These are phyloP conservation scores for Aphrophora alni DNA, from an alignment of 2,888 invertebrate species.

Conservation along the genomic window DNA sequence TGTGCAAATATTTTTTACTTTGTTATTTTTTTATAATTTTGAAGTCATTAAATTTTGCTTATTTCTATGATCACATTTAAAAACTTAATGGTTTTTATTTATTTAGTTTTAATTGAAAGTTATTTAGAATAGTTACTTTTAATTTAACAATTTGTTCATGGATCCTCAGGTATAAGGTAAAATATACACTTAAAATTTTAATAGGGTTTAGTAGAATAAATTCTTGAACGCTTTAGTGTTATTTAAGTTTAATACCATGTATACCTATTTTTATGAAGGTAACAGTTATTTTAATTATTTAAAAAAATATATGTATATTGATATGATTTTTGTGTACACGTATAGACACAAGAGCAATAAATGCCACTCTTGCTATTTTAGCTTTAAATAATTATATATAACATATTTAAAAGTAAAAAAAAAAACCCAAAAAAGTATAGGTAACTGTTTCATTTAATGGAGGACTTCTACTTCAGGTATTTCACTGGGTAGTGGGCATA, in stretches of 20 bases:
- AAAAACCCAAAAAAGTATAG: no score
- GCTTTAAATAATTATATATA: no score
- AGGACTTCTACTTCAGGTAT: no score
- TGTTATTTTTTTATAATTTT: slow-evolving; percentile 4
- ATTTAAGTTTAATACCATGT: background rate
- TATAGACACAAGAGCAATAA: background rate
- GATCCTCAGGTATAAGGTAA: slow-evolving; percentile 6
- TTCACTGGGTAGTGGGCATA: no score
- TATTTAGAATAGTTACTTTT: background rate
- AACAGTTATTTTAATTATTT: no score
- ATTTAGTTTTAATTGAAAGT: no score
- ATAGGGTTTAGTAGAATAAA: background rate
- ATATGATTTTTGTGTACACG: background rate
- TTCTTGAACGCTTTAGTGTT: background rate
- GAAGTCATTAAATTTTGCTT: background rate
- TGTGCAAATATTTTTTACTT: background rate
- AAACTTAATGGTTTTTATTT: background rate
- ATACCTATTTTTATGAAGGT: background rate
- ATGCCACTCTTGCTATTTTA: no score
- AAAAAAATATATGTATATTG: no score
- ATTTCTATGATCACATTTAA: background rate
- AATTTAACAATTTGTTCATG: background rate
- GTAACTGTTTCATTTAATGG: no score
- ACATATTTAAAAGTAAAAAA: no score
- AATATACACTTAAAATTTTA: background rate